These are phyloP conservation scores for Anoplophora glabripennis DNA, from an alignment of 1,140 invertebrate genomes.

Conservation along the genomic window DNA sequence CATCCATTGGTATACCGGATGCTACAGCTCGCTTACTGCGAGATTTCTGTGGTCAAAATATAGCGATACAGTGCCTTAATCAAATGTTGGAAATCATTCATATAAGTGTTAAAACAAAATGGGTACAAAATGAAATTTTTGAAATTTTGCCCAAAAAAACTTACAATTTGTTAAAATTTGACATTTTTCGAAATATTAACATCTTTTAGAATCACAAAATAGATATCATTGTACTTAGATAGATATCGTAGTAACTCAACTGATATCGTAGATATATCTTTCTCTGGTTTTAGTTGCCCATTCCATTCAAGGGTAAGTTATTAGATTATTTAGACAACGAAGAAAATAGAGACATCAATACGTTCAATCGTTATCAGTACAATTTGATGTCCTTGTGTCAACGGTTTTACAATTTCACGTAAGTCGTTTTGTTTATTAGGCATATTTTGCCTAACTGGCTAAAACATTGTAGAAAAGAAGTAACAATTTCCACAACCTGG, in stretches of 20 bases:
- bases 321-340: constrained; percentile 55
- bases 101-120: too few relatives aligned
- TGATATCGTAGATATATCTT: background rate
- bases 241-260: background rate
- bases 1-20: too few relatives aligned
- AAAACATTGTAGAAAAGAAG: constrained; percentile 51
- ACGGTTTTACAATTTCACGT: constrained; percentile 64
- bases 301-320: constrained; percentile 53
- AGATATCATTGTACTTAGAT: background rate
- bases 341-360: constrained; percentile 55
- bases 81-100: too few relatives aligned
- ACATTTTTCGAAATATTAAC: too few relatives aligned
- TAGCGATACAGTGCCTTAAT: too few relatives aligned
- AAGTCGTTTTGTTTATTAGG: constrained; percentile 27
- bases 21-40: too few relatives aligned
- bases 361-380: constrained; percentile 61
- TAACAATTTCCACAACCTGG: constrained; percentile 58
- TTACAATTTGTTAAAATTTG: too few relatives aligned
- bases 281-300: constrained; percentile 47
- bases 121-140: too few relatives aligned
- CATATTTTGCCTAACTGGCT: background rate
- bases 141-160: too few relatives aligned
- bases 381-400: constrained; percentile 55
- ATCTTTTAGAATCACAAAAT: too few relatives aligned
- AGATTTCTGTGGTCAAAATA: too few relatives aligned